Conservation (phyloP, 2,888 invertebrate genomes). For the Agriopis aurantiaria region DNA sequence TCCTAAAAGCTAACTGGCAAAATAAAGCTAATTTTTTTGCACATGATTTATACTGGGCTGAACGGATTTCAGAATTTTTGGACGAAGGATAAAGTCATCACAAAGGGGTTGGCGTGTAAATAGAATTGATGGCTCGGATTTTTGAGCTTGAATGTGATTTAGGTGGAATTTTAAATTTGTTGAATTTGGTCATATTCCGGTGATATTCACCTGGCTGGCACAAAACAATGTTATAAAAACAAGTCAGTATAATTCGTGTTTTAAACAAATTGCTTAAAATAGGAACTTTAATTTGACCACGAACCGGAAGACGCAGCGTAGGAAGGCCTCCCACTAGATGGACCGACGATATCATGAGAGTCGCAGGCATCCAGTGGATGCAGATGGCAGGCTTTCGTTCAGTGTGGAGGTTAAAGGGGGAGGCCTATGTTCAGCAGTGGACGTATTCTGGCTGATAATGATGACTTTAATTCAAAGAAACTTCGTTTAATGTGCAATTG, state of each 20-base stretch:
- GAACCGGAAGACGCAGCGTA: too few relatives aligned
- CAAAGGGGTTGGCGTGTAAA: constrained; percentile 66
- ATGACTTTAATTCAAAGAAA: too few relatives aligned
- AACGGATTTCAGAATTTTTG: constrained; percentile 57
- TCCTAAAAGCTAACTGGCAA: constrained; percentile 44
- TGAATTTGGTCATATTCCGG: constrained; percentile 34
- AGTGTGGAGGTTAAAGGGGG: too few relatives aligned
- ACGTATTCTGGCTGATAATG: too few relatives aligned
- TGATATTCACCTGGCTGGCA: neutral
- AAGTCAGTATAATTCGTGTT: neutral
- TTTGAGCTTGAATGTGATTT: constrained; percentile 41
- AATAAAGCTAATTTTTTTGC: constrained; percentile 71
- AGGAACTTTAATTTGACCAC: too few relatives aligned
- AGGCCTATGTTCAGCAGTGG: too few relatives aligned
- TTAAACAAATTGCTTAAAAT: too few relatives aligned
- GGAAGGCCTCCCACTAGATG: too few relatives aligned
- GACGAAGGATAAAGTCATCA: constrained; percentile 57
- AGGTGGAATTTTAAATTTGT: constrained; percentile 34
- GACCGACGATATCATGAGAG: too few relatives aligned
- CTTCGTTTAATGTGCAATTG: too few relatives aligned
- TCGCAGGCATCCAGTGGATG: too few relatives aligned
- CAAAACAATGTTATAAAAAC: neutral
- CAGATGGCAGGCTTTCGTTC: too few relatives aligned
- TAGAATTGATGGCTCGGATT: constrained; percentile 63
- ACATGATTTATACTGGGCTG: constrained; percentile 71